Evolutionary conservation across 2,113 vertebrate species (phyloP).

Genomic region (Neofelis nebulosa): DNA sequence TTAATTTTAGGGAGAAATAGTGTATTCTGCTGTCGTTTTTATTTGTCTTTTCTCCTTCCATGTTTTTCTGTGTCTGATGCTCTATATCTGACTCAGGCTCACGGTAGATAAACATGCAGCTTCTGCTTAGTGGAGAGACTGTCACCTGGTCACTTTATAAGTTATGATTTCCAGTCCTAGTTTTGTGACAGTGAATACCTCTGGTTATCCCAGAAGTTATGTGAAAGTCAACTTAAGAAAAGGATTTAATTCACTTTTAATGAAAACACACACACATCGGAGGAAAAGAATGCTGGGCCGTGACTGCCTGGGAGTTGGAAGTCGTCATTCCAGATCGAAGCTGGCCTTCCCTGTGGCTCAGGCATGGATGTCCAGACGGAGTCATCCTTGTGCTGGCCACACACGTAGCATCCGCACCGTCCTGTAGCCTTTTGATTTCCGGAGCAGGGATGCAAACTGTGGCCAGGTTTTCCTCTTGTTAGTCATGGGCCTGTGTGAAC

Average conservation of each 20-base stretch:
- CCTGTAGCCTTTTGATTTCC: neutral
- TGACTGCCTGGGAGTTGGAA: neutral
- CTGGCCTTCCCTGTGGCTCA: neutral
- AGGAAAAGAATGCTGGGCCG: neutral
- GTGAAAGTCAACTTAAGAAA: neutral
- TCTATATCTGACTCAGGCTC: neutral
- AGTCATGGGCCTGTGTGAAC: neutral
- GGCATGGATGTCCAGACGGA: accelerated
- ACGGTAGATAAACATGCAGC: neutral
- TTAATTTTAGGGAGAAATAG: neutral
- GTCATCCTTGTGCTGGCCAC: accelerated
- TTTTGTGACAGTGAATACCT: neutral
- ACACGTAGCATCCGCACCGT: neutral
- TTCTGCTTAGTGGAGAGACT: neutral
- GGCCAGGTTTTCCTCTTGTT: neutral
- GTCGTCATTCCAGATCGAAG: neutral
- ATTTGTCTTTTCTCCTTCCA: neutral
- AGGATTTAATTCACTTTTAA: neutral
- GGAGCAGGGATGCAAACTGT: neutral
- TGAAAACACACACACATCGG: neutral
- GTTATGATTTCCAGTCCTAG: neutral
- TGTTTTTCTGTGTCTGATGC: neutral
- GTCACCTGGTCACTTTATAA: neutral
- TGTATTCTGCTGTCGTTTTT: neutral
- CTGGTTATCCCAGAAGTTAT: neutral